Base-by-base conservation (phyloP, 2,888 invertebrate species). In the Heliconius cydno region DNA sequence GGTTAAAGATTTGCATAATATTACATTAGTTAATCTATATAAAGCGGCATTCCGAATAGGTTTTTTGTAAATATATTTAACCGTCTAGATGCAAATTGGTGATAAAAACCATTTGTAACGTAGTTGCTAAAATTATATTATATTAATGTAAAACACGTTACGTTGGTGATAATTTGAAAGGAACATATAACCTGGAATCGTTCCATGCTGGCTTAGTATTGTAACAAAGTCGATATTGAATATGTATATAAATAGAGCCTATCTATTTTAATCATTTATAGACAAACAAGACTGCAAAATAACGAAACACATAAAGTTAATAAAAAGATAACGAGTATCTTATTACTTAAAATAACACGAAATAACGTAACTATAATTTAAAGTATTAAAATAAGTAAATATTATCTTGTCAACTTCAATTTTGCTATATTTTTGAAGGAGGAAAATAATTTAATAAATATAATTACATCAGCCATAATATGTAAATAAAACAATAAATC, bases 61-160 rank as follows among this genome's bases (percentile, higher is more conserved):
- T 60, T 73, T 60, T 73, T 73, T 60, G 60, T 60, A 73, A 46
- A 70, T 70, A 41, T 25, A 5, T 73, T n/a, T 34, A 60, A 72
- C 72, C 57, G 30, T 72, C 72, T 72, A 72, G 57, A 72, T 72
- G 30, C 15, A 57, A 72, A 25, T 19, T 30, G 30, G 12, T 25
- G 41, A 70, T 70, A 70, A 70, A 68, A 68, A 68, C 68, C 41
- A 68, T 68, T 41, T 41, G 68, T 41, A 13, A 41, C 6, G 13
- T 68, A 41, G n/a, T n/a, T 68, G 6, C n/a, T 25, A 68, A 25
- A 68, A 68, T 25, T 12, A 68, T 41, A 68, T 41, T 68, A 38
- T 15, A 41, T 25, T 68, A 41, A 2, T 41, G 38, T 68, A 25
- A 41, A 70, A 70, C 25, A 46, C n/a, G 9, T 2, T 68, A 41